Base-by-base conservation (phyloP, 23 tunicate genomes). In the Halocynthia roretzi region DNA sequence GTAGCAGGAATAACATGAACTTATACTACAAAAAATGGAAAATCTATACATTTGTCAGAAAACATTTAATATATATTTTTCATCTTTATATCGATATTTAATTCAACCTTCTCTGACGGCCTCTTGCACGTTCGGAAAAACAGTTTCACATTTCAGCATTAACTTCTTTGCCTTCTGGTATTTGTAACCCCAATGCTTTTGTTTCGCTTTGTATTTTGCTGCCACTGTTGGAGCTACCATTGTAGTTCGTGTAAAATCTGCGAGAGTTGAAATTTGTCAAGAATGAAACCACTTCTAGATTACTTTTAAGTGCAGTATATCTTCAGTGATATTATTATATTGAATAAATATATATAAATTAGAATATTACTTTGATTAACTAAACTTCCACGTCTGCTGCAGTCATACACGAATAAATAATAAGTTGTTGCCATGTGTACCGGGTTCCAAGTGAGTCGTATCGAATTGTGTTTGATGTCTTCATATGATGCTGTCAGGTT, bases 331-430 rank as follows among this genome's bases (percentile, higher is more conserved):
- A 58, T 58, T 58, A 58, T 12, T 10, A 31, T 31, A 31, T 0
- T 31, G 1, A 15, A 68, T 15, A 31, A 68, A n/a, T n/a, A n/a
- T n/a, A n/a, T n/a, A n/a, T n/a, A n/a, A n/a, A n/a, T n/a, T n/a
- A n/a, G n/a, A 18, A 15, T 22, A 21, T 44, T 20, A 83, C 82
- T 61, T 77, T 58, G 71, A 19, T 71, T 78, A 7, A 61, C 62
- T 17, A 73, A 75, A 51, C 87, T 67, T 40, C 83, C 90, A 50
- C 44, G 48, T 17, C 80, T 87, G 65, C 90, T 85, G 71, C 97
- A 92, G 61, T 86, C 92, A 63, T 75, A 92, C 12, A 78, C 98
- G 17, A 81, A 86, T 15, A 92, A 62, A 23, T 81, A 86, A 67
- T 92, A 92, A 17, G 75, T 22, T 11, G 52, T 60, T 7, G 98